Evolutionary conservation across 2,113 vertebrate species (phyloP).

Genomic region (Lucifuga dentata): DNA sequence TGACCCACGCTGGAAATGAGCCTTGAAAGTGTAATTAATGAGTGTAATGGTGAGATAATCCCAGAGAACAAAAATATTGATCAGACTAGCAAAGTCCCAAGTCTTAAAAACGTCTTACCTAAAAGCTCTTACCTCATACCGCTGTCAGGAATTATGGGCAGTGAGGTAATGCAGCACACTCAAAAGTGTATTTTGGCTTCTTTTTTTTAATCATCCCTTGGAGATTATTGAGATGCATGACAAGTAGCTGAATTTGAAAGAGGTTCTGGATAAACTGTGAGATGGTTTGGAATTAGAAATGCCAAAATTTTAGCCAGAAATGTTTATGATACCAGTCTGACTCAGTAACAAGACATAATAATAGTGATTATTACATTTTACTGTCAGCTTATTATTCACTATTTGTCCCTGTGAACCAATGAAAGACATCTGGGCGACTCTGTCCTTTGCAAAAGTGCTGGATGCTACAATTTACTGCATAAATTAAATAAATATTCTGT

Average conservation of each 20-base stretch:
- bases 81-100: constrained; percentile 66
- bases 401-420: not conserved
- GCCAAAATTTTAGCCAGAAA: constrained; percentile 1
- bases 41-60: constrained; percentile 77
- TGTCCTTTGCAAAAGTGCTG: no score
- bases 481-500: no score
- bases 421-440: not conserved
- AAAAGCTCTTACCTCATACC: constrained; percentile 61
- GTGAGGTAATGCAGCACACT: constrained; percentile 64
- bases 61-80: constrained; percentile 79
- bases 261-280: constrained; percentile 18
- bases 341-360: not conserved
- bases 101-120: constrained; percentile 64
- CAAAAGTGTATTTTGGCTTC: constrained; percentile 10
- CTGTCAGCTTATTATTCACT: not conserved
- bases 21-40: constrained; percentile 81
- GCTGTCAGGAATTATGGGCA: constrained; percentile 56
- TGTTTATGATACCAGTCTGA: no score
- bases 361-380: not conserved
- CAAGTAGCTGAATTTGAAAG: constrained; percentile 5
- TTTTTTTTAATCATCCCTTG: constrained; percentile 23
- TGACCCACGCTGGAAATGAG: constrained; percentile 73
- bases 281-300: no score
- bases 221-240: constrained; percentile 42
- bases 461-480: no score